phyloP scores from a whole-genome alignment of 2,797 vertebrate species.

The Anguilla obscura region DNA sequence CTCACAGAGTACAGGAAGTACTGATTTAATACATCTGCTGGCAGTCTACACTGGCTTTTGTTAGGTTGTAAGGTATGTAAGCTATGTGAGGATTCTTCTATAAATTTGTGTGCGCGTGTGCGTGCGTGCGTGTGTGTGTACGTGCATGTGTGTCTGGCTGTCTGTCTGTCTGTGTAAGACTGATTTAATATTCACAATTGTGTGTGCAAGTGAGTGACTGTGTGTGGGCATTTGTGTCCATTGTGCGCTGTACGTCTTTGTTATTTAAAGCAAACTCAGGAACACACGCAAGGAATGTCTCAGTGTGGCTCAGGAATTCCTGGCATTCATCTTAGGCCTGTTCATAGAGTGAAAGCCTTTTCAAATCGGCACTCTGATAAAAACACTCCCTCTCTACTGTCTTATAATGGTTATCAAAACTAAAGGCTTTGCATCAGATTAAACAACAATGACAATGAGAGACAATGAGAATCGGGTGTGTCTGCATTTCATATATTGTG shows the following conservation, averaged over 20 bases:
- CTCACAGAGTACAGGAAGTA: not conserved
- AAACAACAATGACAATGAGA: not conserved
- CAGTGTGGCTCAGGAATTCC: not conserved
- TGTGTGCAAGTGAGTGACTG: not conserved
- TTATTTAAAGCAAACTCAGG: not conserved
- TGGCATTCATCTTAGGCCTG: not conserved
- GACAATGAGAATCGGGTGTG: not conserved
- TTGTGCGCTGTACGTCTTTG: not conserved
- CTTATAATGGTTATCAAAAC: not conserved
- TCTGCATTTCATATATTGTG: not conserved
- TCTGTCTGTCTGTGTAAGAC: not conserved
- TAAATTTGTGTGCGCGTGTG: not conserved
- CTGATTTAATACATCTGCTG: not conserved
- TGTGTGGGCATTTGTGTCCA: not conserved
- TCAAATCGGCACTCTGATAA: not conserved
- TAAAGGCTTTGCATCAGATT: not conserved
- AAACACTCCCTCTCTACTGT: not conserved
- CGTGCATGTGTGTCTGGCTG: not conserved
- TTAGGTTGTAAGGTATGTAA: not conserved
- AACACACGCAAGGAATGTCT: not conserved
- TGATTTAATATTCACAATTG: not conserved
- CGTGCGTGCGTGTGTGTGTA: not conserved
- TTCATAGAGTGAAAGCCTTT: not conserved
- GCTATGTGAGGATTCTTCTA: not conserved
- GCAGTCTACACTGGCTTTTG: not conserved